Evolutionary conservation across 2,113 vertebrate genomes (phyloP), one percentile per base, ranked within the genome.

Genomic region (Climacteris rufus): DNA sequence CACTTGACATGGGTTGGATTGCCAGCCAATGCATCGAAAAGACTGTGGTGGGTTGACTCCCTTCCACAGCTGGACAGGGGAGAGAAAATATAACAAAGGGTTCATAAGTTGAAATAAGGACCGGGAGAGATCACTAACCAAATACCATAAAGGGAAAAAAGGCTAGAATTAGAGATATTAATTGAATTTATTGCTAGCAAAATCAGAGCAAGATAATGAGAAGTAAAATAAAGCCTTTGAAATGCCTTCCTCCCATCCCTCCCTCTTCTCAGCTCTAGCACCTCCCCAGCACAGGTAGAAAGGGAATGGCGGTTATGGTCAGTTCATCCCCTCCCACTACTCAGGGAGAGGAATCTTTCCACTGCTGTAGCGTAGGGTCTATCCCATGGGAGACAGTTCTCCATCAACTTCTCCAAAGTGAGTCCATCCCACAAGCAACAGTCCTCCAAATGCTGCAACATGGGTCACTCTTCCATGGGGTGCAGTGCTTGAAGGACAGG

Each of bases 251-350:
- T 39, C 19, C 42, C 15, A 49, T n/a, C 42, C 15, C 5, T 65
- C 28, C 10, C 8, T 47, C 28, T 64, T 40, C n/a, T n/a, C n/a
- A 75, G n/a, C 15, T 24, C 19, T 19, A 11, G 10, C 2, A 74
- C 15, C 42, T 47, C 15, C n/a, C 18, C 3, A 0, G 20, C 0
- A 0, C 24, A 65, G 50, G 12, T 15, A 56, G n/a, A n/a, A 4
- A 19, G 59, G 19, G 40, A 54, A 56, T 74, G 15, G 12, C 6
- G 3, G 18, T 45, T 45, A 45, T 45, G 45, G 3, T 33, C n/a
- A 28, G n/a, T 54, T 47, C 69, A 39, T 47, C 6, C 11, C 0
- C 9, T 5, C 23, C 15, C 1, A 0, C 28, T 64, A 40, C 50
- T 28, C 19, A 56, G n/a, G 14, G 19, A 45, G 9, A 63, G 9